Evolutionary conservation across 1,140 invertebrate species (phyloP).

Genomic region (Anthonomus grandis): DNA sequence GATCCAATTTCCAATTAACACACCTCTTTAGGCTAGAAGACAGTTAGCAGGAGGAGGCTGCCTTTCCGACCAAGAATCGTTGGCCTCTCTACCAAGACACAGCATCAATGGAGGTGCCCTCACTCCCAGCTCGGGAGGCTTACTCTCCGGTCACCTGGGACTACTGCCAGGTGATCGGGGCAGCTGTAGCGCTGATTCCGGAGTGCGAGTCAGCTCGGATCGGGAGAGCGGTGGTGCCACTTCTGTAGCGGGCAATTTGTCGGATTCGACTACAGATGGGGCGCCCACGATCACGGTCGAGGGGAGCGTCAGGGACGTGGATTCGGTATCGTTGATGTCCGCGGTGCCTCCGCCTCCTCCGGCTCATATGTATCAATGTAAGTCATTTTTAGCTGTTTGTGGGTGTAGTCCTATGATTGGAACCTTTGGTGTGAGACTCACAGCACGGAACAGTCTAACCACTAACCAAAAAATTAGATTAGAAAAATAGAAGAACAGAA

Average conservation of each 20-base stretch:
- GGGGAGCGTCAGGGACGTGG: constrained; percentile 62
- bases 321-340: constrained; percentile 70
- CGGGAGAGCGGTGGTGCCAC: constrained; percentile 70
- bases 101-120: constrained; percentile 62
- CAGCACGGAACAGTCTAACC: no score
- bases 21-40: constrained; percentile 57
- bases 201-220: constrained; percentile 77
- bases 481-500: no score
- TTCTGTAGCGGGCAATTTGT: constrained; percentile 69
- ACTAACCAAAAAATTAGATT: no score
- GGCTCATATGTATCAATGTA: constrained; percentile 73
- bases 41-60: constrained; percentile 69
- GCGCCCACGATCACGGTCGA: constrained; percentile 64
- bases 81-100: constrained; percentile 59
- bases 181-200: constrained; percentile 84
- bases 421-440: no score
- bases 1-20: neutral
- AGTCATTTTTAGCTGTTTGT: constrained; percentile 47
- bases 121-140: constrained; percentile 59
- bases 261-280: constrained; percentile 74
- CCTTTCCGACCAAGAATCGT: constrained; percentile 68
- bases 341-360: constrained; percentile 64
- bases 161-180: constrained; percentile 69
- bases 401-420: neutral
- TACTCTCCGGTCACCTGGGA: constrained; percentile 49